phyloP scores from a whole-genome alignment of 2,888 invertebrate genomes.

The Caenorhabditis virilis region DNA sequence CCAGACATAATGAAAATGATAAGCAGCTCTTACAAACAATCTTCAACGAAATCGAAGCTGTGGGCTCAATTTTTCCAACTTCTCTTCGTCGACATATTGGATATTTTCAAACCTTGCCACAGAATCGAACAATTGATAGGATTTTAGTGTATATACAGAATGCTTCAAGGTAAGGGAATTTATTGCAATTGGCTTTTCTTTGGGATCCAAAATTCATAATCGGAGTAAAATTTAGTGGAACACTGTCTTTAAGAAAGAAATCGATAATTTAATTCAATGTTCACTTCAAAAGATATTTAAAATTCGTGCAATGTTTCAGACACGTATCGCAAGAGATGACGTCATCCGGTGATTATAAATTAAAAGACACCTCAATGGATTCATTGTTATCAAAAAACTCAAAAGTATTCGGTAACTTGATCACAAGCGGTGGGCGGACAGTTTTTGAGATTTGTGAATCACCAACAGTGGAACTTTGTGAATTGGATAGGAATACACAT shows the following conservation, averaged over 20 bases:
- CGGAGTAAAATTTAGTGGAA: no score
- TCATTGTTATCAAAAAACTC: slow-evolving; percentile 27
- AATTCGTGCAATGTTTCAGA: no score
- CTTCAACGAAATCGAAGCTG: slow-evolving; percentile 56
- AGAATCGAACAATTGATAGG: slow-evolving; percentile 20
- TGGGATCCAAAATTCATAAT: neutral
- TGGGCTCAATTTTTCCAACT: slow-evolving; percentile 18
- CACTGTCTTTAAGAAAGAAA: no score
- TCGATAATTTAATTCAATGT: no score
- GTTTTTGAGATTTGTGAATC: slow-evolving; percentile 34
- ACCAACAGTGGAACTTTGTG: slow-evolving; percentile 26
- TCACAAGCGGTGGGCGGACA: slow-evolving; percentile 22
- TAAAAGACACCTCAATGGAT: slow-evolving; percentile 21
- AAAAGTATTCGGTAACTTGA: slow-evolving; percentile 20
- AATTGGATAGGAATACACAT: slow-evolving; percentile 46
- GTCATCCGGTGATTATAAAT: slow-evolving; percentile 1
- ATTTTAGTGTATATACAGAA: slow-evolving; percentile 18
- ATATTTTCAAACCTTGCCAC: slow-evolving; percentile 18
- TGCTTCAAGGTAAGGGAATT: slow-evolving; percentile 2
- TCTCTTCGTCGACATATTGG: slow-evolving; percentile 9
- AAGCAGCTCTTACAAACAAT: slow-evolving; percentile 40
- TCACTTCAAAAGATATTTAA: no score
- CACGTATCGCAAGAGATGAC: slow-evolving; percentile 4
- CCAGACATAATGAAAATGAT: slow-evolving; percentile 31
- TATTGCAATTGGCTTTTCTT: neutral